Evolutionary conservation across 2,113 vertebrate genomes (phyloP), one percentile per base, ranked within the genome.

Genomic region (Ellobius talpinus): DNA sequence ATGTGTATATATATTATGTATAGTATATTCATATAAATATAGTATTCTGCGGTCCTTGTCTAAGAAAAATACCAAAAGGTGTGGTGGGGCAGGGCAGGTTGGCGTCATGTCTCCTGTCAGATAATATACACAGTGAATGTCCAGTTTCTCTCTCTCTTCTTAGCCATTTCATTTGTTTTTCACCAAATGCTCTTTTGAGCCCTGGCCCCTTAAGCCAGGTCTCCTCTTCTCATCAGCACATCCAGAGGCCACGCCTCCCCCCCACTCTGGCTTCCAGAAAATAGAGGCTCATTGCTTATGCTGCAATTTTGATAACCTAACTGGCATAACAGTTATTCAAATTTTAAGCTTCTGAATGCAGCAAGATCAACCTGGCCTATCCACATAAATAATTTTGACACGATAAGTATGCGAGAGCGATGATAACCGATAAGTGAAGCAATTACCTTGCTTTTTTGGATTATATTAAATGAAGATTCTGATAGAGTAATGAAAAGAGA

Each of bases 331-430:
- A 98, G 98, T 99, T 99, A 99, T 99, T 99, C 98, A 99, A 98
- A 99, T 99, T 98, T 99, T 98, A 98, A 98, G 98, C 98, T 98
- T 98, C 98, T 98, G 99, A 99, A 99, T 98, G 98, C 97, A 93
- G 98, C 97, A 98, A 98, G 98, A 99, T 99, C 98, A 99, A 98
- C 98, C 98, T 99, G 98, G 98, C 98, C 97, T 98, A 98, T 99
- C 99, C 99, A 99, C 98, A 99, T 99, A 99, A 99, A 99, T 99
- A 99, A 99, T 99, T 99, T 99, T 99, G 99, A 99, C 99, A 98
- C 95, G 98, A 98, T 99, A 99, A 99, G 98, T 98, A 99, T 98
- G 98, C 76, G 96, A 98, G 98, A 98, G 98, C 9, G 98, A 99
- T 99, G 99, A 99, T 99, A 99, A 98, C 98, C 97, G 98, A 99